These are phyloP conservation scores for Paraescarpia echinospica DNA, from an alignment of 1,140 invertebrate genomes.

Conservation along the genomic window DNA sequence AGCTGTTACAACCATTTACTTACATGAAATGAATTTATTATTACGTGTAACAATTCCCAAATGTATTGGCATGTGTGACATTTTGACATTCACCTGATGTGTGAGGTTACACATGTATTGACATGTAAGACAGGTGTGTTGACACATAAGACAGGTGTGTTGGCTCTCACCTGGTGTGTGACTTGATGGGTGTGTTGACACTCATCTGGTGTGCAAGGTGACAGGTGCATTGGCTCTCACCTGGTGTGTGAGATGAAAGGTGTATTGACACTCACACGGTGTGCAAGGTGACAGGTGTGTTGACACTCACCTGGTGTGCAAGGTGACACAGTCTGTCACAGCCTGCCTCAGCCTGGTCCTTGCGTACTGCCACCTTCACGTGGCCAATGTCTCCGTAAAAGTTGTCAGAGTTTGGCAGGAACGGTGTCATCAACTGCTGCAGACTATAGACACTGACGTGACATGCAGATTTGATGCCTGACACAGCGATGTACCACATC, in stretches of 20 bases:
- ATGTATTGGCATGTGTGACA: too few relatives aligned
- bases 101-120: background rate
- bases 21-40: too few relatives aligned
- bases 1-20: too few relatives aligned
- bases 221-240: background rate
- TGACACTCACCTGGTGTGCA: slow-evolving; percentile 72
- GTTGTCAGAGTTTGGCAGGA: slow-evolving; percentile 84
- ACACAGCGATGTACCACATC: slow-evolving; percentile 83
- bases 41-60: too few relatives aligned
- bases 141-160: background rate
- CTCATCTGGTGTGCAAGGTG: background rate
- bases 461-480: slow-evolving; percentile 77
- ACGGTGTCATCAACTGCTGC: slow-evolving; percentile 82
- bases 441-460: slow-evolving; percentile 80
- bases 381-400: slow-evolving; percentile 91
- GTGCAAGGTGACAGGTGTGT: background rate
- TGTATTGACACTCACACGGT: background rate
- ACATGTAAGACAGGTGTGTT: background rate
- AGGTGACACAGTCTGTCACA: slow-evolving; percentile 77
- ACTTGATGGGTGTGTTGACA: background rate
- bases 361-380: slow-evolving; percentile 87
- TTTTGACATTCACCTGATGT: background rate
- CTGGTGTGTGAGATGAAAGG: background rate
- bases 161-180: background rate
- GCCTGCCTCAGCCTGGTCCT: slow-evolving; percentile 79